Evolutionary conservation across 2,888 invertebrate genomes (phyloP), one percentile per base, ranked within the genome.

Genomic region (Zygothrica quintamaculata): DNA sequence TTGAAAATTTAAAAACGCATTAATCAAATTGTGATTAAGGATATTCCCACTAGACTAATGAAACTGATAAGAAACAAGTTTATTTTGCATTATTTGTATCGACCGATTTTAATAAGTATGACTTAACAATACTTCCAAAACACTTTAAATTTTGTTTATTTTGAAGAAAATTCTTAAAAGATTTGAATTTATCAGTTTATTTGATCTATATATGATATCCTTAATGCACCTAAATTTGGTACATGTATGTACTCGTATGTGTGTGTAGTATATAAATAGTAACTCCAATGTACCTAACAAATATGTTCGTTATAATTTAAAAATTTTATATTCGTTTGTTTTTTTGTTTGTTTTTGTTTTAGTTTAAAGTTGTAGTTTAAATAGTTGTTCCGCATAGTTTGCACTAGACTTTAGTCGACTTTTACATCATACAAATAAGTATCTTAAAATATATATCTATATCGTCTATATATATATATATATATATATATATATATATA

Each of bases 361-460:
- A 58, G 36, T 52, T 62, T 31, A n/a, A 42, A 53, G 13, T 58
- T 67, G n/a, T 34, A 46, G 57, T 66, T 60, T 65, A 67, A 59
- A 50, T 61, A 68, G 67, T 81, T 81, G 87, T 70, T 87, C 81
- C 85, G 56, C 87, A 68, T 42, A 52, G 70, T 75, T 77, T 71
- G 59, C 61, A 51, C 42, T 52, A 82, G 82, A 85, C 81, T 74
- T 69, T 43, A 29, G 51, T 61, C 59, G 13, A 53, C 12, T 44
- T 60, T 60, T 52, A 60, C 55, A 48, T 50, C 46, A 52, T 77
- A 79, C 47, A 69, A 52, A 44, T 81, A 82, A 61, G 57, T 47
- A 57, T 58, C 78, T 81, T 69, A 77, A 59, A 59, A 56, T 53
- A 59, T 44, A 52, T 12, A 22, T 12, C 25, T 42, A 12, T n/a